Conservation (phyloP, 2,113 vertebrate genomes). For the Xerus inauris region DNA sequence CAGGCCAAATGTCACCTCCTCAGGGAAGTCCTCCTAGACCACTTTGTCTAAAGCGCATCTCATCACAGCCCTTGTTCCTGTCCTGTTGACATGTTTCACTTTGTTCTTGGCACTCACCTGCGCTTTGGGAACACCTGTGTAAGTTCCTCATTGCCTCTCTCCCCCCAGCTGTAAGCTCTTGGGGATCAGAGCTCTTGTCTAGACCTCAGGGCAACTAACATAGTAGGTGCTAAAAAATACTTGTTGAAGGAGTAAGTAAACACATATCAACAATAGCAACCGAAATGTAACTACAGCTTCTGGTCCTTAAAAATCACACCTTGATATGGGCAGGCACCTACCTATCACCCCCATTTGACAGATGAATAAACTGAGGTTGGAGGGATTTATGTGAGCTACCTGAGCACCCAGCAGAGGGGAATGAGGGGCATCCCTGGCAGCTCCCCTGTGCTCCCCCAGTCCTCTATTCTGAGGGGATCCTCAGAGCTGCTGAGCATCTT, state of each 20-base stretch:
- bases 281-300: neutral
- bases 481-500: neutral
- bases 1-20: neutral
- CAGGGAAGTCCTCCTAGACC: neutral
- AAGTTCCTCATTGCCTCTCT: neutral
- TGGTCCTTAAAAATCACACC: neutral
- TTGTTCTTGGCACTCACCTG: neutral
- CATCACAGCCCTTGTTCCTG: neutral
- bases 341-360: neutral
- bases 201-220: neutral
- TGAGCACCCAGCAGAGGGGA: neutral
- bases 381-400: fast-evolving
- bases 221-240: neutral
- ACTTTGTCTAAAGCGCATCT: neutral
- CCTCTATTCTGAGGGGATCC: neutral
- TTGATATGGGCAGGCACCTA: neutral
- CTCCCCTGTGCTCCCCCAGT: neutral
- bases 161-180: neutral
- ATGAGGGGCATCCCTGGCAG: fast-evolving
- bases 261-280: neutral
- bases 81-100: neutral
- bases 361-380: constrained; percentile 54
- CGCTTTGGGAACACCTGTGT: neutral
- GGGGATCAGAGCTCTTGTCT: neutral
- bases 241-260: neutral